phyloP scores from a whole-genome alignment of 2,113 vertebrate species.

The Perca fluviatilis region DNA sequence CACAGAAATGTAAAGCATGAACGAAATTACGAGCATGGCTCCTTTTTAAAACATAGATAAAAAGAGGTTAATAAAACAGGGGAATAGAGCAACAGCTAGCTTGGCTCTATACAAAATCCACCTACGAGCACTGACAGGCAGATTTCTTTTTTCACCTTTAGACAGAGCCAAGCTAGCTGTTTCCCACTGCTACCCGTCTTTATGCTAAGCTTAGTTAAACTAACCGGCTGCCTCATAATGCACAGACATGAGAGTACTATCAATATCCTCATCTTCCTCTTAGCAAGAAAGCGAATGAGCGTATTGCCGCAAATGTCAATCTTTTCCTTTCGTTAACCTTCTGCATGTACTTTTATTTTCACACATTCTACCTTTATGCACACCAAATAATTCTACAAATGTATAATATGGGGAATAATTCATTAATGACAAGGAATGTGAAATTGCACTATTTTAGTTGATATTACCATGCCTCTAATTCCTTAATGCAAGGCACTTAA shows the following conservation, averaged over 20 bases:
- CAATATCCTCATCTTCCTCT: neutral
- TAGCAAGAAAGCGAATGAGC: neutral
- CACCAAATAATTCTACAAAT: slow-evolving; percentile 70
- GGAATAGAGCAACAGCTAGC: neutral
- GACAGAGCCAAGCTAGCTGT: neutral
- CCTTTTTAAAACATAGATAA: too few species aligned
- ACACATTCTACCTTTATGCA: slow-evolving; percentile 49
- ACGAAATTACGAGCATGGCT: too few species aligned
- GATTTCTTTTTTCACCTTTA: neutral
- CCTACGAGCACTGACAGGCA: neutral
- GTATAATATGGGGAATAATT: slow-evolving; percentile 54
- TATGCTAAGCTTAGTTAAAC: slow-evolving; percentile 9
- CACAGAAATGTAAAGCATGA: too few species aligned
- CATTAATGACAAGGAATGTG: slow-evolving; percentile 79
- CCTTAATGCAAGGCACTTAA: slow-evolving; percentile 55
- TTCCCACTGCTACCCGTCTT: neutral
- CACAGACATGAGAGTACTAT: neutral
- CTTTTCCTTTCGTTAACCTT: slow-evolving; percentile 18
- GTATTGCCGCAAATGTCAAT: neutral
- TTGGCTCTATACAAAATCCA: neutral
- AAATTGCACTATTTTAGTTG: slow-evolving; percentile 80
- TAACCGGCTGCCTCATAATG: neutral
- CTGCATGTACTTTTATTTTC: slow-evolving; percentile 70
- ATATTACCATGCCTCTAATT: slow-evolving; percentile 61
- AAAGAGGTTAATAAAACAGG: too few species aligned